Conservation (phyloP, 2,888 invertebrate genomes). For the Trypoxylon attenuatum region DNA sequence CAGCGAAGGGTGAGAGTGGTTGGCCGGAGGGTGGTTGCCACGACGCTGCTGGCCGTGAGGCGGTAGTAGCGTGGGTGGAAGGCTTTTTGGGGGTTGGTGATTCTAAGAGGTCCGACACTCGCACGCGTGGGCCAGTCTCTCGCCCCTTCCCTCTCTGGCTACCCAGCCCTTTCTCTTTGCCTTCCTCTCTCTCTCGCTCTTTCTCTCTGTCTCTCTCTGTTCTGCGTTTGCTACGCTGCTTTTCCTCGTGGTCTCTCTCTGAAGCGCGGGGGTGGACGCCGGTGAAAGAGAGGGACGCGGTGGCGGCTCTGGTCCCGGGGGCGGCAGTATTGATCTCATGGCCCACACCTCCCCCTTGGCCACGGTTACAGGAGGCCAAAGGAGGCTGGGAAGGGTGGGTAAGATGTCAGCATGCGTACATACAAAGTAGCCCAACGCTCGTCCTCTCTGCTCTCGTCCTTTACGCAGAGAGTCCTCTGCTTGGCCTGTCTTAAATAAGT, state of each 20-base stretch:
- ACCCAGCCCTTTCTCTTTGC: constrained; percentile 20
- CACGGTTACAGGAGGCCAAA: constrained; percentile 53
- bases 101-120: constrained; percentile 73
- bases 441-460: constrained; percentile 30
- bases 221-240: background rate
- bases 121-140: constrained; percentile 62
- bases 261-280: constrained; percentile 8
- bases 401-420: constrained; percentile 74
- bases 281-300: constrained; percentile 47
- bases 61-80: constrained; percentile 52
- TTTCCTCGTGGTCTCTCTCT: background rate
- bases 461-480: constrained; percentile 43
- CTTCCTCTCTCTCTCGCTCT: background rate
- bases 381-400: constrained; percentile 68
- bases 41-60: constrained; percentile 55
- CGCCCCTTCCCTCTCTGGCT: no score
- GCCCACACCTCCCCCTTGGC: constrained; percentile 58
- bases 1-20: constrained; percentile 61
- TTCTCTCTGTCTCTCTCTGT: constrained; percentile 4
- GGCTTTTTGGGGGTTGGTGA: constrained; percentile 65
- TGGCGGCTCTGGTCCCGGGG: constrained; percentile 71
- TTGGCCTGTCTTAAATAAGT: constrained; percentile 54
- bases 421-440: constrained; percentile 71
- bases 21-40: constrained; percentile 63
- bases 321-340: constrained; percentile 73